Evolutionary conservation across 2,888 invertebrate species (phyloP).

Genomic region (Abrostola triplasia): DNA sequence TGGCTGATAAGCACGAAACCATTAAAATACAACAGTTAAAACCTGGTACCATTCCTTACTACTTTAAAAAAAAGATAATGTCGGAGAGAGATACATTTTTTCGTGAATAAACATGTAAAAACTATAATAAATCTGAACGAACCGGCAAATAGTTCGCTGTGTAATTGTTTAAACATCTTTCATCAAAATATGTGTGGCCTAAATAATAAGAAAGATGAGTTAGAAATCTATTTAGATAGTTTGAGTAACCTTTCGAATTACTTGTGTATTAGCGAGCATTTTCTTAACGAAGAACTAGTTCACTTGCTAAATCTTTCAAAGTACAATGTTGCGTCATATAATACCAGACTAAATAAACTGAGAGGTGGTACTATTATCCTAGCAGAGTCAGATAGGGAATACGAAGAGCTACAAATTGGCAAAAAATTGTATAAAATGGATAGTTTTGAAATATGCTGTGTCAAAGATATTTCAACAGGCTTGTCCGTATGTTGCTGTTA

Average conservation of each 20-base stretch:
- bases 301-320: not conserved
- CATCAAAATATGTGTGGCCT: slow-evolving; percentile 23
- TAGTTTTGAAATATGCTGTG: slow-evolving; percentile 12
- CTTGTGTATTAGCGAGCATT: slow-evolving; percentile 11
- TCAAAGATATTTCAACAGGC: slow-evolving; percentile 5
- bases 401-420: slow-evolving; percentile 1
- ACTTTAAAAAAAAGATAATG: slow-evolving; percentile 9
- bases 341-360: not conserved
- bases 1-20: not conserved
- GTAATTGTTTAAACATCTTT: slow-evolving; percentile 9
- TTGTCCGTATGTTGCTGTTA: slow-evolving; percentile 10
- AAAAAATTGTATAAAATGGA: slow-evolving; percentile 12
- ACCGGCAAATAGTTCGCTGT: slow-evolving; percentile 4
- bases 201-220: slow-evolving; percentile 18
- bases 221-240: slow-evolving; percentile 17
- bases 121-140: slow-evolving; percentile 4
- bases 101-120: slow-evolving; percentile 2
- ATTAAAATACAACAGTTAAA: not conserved
- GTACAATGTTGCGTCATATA: not conserved
- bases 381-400: slow-evolving; percentile 10
- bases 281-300: slow-evolving; percentile 7
- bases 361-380: slow-evolving; percentile 17
- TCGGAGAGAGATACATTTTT: slow-evolving; percentile 4
- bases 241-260: not conserved
- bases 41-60: slow-evolving; percentile 17